Base-by-base conservation (phyloP, 2,113 vertebrate genomes). In the Solea solea region DNA sequence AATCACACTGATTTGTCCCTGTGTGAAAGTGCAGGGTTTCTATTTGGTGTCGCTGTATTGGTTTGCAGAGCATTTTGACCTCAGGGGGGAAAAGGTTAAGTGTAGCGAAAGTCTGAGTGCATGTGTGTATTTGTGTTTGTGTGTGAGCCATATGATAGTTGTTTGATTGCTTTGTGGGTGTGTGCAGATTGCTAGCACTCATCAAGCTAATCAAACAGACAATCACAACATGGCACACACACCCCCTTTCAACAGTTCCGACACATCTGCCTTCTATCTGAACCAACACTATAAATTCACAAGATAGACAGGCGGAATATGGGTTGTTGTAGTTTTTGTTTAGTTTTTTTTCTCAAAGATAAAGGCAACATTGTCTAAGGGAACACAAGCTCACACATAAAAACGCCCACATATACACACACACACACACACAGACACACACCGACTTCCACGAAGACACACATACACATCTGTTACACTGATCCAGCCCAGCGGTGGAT, bases 131-230 rank as follows among this genome's bases (percentile, higher is more conserved):
- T 7, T 73, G 52, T 74, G 64, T 80, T 42, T 78, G 55, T 53
- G 40, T 75, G 78, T 12, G 6, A 68, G 67, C 63, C 54, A 40
- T 84, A 71, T 80, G 72, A 79, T 79, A 86, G 80, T 83, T 87
- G 74, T 85, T 86, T 85, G 84, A 87, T 82, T 87, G 82, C 81
- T 56, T 79, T 75, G 86, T 86, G 83, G 81, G 78, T 83, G 81
- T 85, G 77, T 77, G 62, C 63, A 76, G 74, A 85, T 71, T 84
- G 82, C 82, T 86, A 79, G 83, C 80, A 79, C 76, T 87, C 77
- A 61, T 86, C 85, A 84, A 80, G 82, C 84, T 86, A 90, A 85
- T 90, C 86, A 88, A 90, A 88, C 78, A 82, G 82, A 86, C 85
- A 84, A 78, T 88, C 81, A 78, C 84, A 89, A 85, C 74, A 69